phyloP scores from a whole-genome alignment of 1,140 invertebrate species.

The Neomicropteryx cornuta region DNA sequence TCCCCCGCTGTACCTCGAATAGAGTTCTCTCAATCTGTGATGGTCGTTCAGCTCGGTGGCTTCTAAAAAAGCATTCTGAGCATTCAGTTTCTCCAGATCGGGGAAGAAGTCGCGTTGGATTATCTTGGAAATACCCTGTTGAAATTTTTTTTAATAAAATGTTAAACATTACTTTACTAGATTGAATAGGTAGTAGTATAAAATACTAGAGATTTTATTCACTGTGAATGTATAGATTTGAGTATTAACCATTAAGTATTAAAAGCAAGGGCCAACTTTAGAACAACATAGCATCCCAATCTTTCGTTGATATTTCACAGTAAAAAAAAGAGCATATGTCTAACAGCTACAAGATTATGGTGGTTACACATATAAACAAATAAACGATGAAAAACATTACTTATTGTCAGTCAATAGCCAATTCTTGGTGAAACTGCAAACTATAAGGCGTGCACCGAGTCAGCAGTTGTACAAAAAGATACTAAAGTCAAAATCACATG shows the following conservation, averaged over 20 bases:
- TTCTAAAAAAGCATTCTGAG: constrained; percentile 87
- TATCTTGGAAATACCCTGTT: constrained; percentile 84
- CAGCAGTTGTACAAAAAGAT: no score
- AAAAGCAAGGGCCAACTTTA: constrained; percentile 3
- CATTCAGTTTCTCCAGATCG: constrained; percentile 84
- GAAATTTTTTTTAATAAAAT: no score
- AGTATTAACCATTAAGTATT: constrained; percentile 5
- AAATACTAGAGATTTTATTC: constrained; percentile 11
- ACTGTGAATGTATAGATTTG: constrained; percentile 1
- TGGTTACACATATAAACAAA: no score
- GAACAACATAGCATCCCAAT: constrained; percentile 6
- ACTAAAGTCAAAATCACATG: no score
- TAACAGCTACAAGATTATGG: no score
- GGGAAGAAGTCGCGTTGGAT: constrained; percentile 97
- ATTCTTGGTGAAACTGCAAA: no score
- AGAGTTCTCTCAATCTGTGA: constrained; percentile 73
- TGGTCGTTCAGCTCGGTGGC: constrained; percentile 85
- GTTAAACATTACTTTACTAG: neutral
- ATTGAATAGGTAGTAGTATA: neutral
- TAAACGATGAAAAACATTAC: no score
- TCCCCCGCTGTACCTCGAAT: constrained; percentile 72
- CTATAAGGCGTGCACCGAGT: no score
- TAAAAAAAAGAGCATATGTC: neutral
- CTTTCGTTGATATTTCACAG: constrained; percentile 3
- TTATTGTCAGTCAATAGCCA: no score